Evolutionary conservation across 2,797 vertebrate species (phyloP), one percentile per base, ranked within the genome.

Genomic region (Falco columbarius): DNA sequence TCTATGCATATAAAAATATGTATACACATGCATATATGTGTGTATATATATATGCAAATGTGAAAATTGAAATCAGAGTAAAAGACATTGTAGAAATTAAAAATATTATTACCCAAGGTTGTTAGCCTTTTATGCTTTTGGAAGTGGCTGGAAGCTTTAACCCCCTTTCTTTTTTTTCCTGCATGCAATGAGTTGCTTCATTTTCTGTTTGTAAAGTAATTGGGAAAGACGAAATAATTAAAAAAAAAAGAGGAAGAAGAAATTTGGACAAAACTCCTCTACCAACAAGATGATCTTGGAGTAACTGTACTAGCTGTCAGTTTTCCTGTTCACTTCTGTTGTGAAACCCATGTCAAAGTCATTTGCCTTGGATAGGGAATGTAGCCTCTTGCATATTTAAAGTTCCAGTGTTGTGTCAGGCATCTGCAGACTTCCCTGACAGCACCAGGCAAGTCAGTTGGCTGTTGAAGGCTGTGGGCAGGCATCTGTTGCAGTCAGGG

Each of bases 401-500:
- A 92, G 93, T 96, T 92, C 88, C 61, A 46, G 0, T 56, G 42
- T 67, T 89, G 44, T 76, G 36, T 90, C 61, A 86, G 59, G 63
- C 80, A 90, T 94, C 70, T n/a, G 15, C 51, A 44, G 65, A 19
- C 15, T 73, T 75, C 32, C 74, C 49, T 96, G 92, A 66, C 65
- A 68, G 82, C 71, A 84, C 21, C 32, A 52, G 74, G 29, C 58
- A 79, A 92, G 55, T 74, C 86, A 66, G 44, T 81, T 94, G 58
- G 66, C 90, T 95, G 82, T 68, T 70, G 47, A 74, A 89, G 71
- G 89, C 68, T 87, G 44, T 83, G 70, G n/a, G 22, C n/a, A 66
- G 68, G 32, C 76, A 85, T 93, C 81, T 94, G 74, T 73, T 95
- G 81, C 58, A 67, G 75, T 90, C 72, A 46, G 42, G 34, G 58